Base-by-base conservation (phyloP, 2,888 invertebrate genomes). In the Rotaria macrura region DNA sequence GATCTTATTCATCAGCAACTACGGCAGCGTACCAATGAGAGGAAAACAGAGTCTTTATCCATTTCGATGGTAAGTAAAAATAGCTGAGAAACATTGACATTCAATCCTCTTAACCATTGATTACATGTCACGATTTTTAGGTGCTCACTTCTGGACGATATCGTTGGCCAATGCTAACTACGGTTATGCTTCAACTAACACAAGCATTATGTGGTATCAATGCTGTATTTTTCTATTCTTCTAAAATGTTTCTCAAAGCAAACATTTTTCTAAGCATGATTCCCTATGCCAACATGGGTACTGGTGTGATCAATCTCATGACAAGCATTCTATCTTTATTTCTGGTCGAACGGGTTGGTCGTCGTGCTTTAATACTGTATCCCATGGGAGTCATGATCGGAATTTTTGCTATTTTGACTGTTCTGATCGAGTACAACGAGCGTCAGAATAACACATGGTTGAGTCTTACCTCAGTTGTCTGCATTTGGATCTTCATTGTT, bases 171-270 rank as follows among this genome's bases (percentile, higher is more conserved):
- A 25, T 86, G 14, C 43, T 86, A 20, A 84, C 84, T 7, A 84
- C 86, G 23, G 17, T 86, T 25, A 40, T 84, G 12, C 43, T 86
- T 54, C 86, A 86, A 72, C 23, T 84, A 17, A 72, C 86, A 10
- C 86, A 84, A 74, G 84, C 84, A 43, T 43, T 84, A 7, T 86
- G 43, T 34, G 86, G 86, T 38, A 84, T 86, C 4, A 86, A 86
- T 84, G 86, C 84, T 10, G 54, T 86, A 40, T 95, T 96, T 91
- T 95, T 94, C 91, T 96, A 95, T 91, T 95, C 95, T 0, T 93
- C 93, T 84, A 92, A 92, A 54, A 95, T 95, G 88, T 95, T 95
- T 91, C 90, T 92, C 89, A 92, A 92, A 87, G 94, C 95, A 2
- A 94, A 94, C 0, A 91, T 95, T 84, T 92, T 93, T 0, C 90